A percentile compares a stretch with the other conserved stretches of the same genome.
Conservation (phyloP, 1,140 invertebrate genomes). For the Aradophagus sp. region DNA sequence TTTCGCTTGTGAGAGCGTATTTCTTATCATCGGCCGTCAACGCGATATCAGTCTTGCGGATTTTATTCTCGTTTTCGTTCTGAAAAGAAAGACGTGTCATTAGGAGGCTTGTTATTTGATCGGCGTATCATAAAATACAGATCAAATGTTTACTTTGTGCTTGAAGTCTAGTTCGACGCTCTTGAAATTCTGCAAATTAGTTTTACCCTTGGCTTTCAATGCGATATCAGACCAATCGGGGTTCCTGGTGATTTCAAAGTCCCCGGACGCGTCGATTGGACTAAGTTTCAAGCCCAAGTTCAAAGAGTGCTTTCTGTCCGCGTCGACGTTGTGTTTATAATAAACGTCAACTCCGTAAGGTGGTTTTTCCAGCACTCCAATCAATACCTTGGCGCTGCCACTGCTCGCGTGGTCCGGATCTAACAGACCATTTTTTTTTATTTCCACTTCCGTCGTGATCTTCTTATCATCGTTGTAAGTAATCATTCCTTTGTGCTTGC, state of each 20-base stretch:
- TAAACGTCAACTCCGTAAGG: conserved; percentile 60
- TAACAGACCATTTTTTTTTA: conserved; percentile 48
- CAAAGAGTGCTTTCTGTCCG: conserved; percentile 58
- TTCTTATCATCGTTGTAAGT: conserved; percentile 77
- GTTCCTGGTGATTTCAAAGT: conserved; percentile 44
- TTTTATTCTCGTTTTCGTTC: conserved; percentile 73
- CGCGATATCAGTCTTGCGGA: conserved; percentile 65
- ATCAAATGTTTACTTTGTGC: conserved; percentile 73
- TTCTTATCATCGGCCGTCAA: conserved; percentile 73
- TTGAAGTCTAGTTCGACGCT: conserved; percentile 75
- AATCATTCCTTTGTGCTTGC: conserved; percentile 51
- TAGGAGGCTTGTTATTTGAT: no score
- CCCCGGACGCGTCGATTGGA: conserved; percentile 42
- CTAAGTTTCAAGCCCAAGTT: conserved; percentile 57
- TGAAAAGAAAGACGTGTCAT: conserved; percentile 43
- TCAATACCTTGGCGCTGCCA: conserved; percentile 16
- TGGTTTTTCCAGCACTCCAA: conserved; percentile 52
- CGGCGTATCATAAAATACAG: no score
- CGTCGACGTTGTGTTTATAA: conserved; percentile 69
- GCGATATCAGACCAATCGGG: conserved; percentile 44
- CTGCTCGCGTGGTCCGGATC: conserved; percentile 11
- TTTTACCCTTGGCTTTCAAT: conserved; percentile 40
- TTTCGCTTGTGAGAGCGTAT: conserved; percentile 73
- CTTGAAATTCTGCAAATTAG: conserved; percentile 73
- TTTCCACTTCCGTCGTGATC: conserved; percentile 62